Conservation (phyloP, 1,140 invertebrate species). For the Ctenoplectra terminalis region DNA sequence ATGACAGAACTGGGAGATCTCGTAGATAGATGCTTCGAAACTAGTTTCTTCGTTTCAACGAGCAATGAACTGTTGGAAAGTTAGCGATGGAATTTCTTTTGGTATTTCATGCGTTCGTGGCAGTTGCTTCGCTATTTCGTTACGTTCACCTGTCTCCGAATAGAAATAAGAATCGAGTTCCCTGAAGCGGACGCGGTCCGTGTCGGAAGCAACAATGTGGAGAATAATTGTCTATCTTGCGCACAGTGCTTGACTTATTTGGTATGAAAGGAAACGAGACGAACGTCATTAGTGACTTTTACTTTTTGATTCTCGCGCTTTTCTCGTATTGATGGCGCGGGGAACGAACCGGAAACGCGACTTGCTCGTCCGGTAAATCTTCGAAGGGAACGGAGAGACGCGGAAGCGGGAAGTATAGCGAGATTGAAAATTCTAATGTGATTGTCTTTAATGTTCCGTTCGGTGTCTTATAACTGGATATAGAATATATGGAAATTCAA, state of each 20-base stretch:
- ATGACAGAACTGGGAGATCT: neutral
- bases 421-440: neutral
- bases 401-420: neutral
- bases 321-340: neutral
- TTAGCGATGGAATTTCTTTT: neutral
- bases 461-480: neutral
- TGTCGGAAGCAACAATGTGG: neutral
- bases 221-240: neutral
- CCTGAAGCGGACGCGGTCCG: neutral
- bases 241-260: conserved; percentile 21
- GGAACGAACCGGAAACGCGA: neutral
- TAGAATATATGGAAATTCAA: neutral
- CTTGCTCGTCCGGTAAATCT: neutral
- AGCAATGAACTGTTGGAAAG: conserved; percentile 5
- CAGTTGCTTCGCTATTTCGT: neutral
- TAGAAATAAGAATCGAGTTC: neutral
- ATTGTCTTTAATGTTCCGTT: neutral
- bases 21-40: no score
- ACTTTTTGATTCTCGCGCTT: conserved; percentile 4
- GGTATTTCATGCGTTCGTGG: neutral
- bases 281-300: neutral
- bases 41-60: neutral
- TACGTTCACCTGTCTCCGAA: neutral
- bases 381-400: neutral
- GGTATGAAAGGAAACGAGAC: conserved; percentile 1